Conservation (phyloP, 2,113 vertebrate species). For the Crypturellus undulatus region DNA sequence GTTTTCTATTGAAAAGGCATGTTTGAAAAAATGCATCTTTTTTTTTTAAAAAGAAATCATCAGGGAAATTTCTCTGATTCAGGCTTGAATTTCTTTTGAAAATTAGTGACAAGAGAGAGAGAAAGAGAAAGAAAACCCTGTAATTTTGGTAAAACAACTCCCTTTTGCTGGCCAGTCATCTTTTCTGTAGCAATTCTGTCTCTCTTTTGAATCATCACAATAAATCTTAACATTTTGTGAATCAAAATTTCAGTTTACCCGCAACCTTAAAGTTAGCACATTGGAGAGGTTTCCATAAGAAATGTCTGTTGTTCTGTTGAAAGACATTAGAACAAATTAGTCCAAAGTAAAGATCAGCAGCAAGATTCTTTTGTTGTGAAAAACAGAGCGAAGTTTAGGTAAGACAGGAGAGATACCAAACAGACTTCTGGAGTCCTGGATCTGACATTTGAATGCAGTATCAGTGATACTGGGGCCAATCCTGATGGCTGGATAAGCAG, state of each 20-base stretch:
- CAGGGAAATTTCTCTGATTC: not conserved
- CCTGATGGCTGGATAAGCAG: not conserved
- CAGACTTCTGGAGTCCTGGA: not conserved
- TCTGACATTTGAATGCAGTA: not conserved
- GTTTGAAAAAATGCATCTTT: not conserved
- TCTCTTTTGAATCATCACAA: not conserved
- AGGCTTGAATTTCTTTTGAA: conserved; percentile 20
- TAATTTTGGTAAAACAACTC: not conserved
- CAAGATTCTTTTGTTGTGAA: not conserved
- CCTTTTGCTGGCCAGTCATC: not conserved
- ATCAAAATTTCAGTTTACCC: not conserved
- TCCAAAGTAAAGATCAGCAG: not conserved
- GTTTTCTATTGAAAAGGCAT: not conserved
- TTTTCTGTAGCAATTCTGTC: not conserved
- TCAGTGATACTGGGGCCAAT: not conserved
- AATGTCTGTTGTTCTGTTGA: not conserved
- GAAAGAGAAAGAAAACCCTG: not conserved
- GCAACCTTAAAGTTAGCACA: not conserved
- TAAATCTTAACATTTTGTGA: not conserved
- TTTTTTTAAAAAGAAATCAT: not conserved
- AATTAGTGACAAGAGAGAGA: not conserved
- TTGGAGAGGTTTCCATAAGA: not conserved
- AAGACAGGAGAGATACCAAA: not conserved
- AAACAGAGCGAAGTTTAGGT: not conserved
- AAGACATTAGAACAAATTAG: not conserved